A percentile compares a stretch with the other conserved stretches of the same genome.
Evolutionary conservation across 1,140 invertebrate genomes (phyloP).

Genomic region (Charaxes varanes): DNA sequence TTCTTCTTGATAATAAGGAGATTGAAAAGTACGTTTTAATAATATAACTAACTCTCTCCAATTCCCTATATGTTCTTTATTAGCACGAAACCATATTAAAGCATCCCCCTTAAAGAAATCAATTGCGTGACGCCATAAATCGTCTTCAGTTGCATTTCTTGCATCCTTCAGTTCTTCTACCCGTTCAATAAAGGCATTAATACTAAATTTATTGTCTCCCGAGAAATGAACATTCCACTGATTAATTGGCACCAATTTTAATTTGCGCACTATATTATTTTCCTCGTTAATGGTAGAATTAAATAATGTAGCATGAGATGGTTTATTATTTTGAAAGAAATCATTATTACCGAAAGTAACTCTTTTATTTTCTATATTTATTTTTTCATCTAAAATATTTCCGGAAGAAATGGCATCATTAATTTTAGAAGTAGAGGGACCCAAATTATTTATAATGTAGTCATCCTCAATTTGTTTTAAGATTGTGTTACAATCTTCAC

Average conservation of each 20-base stretch:
- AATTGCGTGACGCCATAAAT: constrained; percentile 10
- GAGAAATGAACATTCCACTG: constrained; percentile 25
- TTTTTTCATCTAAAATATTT: neutral
- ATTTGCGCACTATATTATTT: neutral
- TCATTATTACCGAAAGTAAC: neutral
- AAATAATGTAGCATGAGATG: constrained; percentile 8
- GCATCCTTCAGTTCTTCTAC: constrained; percentile 27
- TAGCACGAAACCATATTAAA: constrained; percentile 31
- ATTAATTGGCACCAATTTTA: constrained; percentile 23
- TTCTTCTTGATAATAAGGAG: constrained; percentile 32
- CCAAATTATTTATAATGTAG: neutral
- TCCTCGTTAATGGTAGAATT: constrained; percentile 9
- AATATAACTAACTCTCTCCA: constrained; percentile 22
- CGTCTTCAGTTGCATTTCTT: constrained; percentile 15
- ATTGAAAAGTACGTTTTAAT: constrained; percentile 20
- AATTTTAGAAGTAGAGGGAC: constrained; percentile 4
- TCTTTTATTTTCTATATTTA: neutral
- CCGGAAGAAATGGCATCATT: no score
- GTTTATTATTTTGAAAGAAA: constrained; percentile 6
- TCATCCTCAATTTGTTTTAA: constrained; percentile 14
- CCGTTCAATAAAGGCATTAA: constrained; percentile 32
- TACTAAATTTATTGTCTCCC: constrained; percentile 22
- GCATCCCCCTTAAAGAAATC: constrained; percentile 34
- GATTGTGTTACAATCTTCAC: constrained; percentile 20
- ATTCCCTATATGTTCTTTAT: constrained; percentile 14